Evolutionary conservation across 1,140 invertebrate species (phyloP).

Genomic region (Zaprionus tsacasi): DNA sequence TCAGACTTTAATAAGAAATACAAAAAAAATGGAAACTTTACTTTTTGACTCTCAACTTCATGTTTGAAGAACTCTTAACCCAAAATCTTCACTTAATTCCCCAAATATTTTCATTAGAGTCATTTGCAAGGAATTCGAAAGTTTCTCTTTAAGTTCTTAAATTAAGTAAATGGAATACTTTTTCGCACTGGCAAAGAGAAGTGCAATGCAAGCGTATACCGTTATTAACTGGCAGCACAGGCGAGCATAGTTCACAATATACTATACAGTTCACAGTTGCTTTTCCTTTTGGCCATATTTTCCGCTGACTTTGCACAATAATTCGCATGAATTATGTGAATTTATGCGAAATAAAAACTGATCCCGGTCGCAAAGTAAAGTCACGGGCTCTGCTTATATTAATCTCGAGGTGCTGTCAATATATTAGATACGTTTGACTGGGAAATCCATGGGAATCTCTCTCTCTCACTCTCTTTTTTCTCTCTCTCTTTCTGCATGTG

Average conservation of each 20-base stretch:
- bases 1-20: not conserved
- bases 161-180: not conserved
- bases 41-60: too few species aligned
- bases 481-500: not conserved
- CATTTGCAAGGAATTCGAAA: not conserved
- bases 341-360: slow-evolving; percentile 7
- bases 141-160: not conserved
- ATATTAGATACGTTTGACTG: not conserved
- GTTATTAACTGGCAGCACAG: not conserved
- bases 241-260: not conserved
- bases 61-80: too few species aligned
- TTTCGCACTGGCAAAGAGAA: not conserved
- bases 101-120: not conserved
- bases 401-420: slow-evolving; percentile 7
- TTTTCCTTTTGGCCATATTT: not conserved
- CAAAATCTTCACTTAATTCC: not conserved
- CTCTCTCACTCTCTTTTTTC: not conserved
- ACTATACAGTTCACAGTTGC: too few species aligned
- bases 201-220: not conserved
- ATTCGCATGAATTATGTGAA: not conserved
- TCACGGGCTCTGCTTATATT: not conserved
- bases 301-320: slow-evolving; percentile 5
- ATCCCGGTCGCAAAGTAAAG: not conserved
- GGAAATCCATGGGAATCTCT: not conserved
- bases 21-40: too few species aligned